These are phyloP conservation scores for Coleophora deauratella DNA, from an alignment of 2,888 invertebrate species.

Conservation along the genomic window DNA sequence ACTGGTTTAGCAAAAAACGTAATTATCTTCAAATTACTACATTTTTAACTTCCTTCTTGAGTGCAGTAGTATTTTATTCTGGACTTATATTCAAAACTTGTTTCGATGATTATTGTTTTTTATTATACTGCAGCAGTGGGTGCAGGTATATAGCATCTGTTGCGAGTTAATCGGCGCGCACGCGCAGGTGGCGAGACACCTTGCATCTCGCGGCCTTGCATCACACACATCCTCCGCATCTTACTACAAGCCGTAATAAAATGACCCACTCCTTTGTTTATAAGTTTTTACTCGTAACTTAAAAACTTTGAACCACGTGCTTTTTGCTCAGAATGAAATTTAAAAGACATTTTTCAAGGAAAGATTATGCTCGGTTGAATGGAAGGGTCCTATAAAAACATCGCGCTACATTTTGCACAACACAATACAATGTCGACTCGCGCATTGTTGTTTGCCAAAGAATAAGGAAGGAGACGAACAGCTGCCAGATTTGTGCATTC, in stretches of 20 bases:
- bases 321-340: background rate
- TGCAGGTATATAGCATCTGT: constrained; percentile 66
- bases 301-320: background rate
- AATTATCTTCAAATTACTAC: too few relatives aligned
- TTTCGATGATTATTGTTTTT: constrained; percentile 27
- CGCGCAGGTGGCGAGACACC: constrained; percentile 66
- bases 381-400: constrained; percentile 37
- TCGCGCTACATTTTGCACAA: constrained; percentile 69
- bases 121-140: constrained; percentile 4
- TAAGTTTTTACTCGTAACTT: constrained; percentile 3
- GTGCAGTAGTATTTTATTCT: too few relatives aligned
- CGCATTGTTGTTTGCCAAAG: constrained; percentile 53
- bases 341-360: too few relatives aligned
- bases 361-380: constrained; percentile 16
- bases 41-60: too few relatives aligned
- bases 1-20: too few relatives aligned
- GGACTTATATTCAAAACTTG: too few relatives aligned
- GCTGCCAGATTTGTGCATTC: constrained; percentile 69
- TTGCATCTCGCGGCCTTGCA: constrained; percentile 50
- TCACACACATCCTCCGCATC: constrained; percentile 18
- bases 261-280: constrained; percentile 7
- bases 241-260: background rate
- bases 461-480: constrained; percentile 60
- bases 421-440: constrained; percentile 24
- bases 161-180: constrained; percentile 54